phyloP scores from a whole-genome alignment of 1,140 invertebrate species.

The Hyles euphorbiae region DNA sequence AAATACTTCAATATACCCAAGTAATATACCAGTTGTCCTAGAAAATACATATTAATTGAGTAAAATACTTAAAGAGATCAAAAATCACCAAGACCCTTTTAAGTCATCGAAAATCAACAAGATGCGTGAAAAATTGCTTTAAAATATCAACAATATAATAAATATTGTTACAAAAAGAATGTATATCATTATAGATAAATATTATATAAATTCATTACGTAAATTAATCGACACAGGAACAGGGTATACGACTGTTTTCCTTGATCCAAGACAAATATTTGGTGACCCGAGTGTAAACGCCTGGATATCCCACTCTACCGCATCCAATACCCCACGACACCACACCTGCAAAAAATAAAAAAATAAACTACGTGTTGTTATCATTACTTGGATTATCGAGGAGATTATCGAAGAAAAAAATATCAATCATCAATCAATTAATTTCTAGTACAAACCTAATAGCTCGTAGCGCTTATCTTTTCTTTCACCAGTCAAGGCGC shows the following conservation, averaged over 20 bases:
- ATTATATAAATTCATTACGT: no score
- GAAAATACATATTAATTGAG: no score
- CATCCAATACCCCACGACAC: slow-evolving; percentile 84
- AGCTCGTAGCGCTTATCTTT: slow-evolving; percentile 84
- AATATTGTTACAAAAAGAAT: background rate
- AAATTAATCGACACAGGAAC: slow-evolving; percentile 44
- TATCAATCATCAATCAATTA: no score
- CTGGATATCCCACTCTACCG: slow-evolving; percentile 77
- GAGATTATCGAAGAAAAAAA: no score
- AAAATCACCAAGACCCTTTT: no score
- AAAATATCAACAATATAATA: background rate
- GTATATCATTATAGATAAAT: background rate
- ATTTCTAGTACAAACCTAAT: slow-evolving; percentile 75
- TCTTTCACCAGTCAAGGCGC: slow-evolving; percentile 85
- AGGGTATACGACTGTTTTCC: slow-evolving; percentile 42
- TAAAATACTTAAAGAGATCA: no score
- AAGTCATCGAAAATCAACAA: no score
- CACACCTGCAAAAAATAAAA: slow-evolving; percentile 68
- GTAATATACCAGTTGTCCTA: no score
- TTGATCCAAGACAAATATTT: slow-evolving; percentile 63
- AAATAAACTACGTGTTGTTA: background rate
- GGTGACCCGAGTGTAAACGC: slow-evolving; percentile 81
- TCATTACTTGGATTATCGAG: no score
- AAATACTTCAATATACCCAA: no score
- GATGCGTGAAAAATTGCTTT: background rate